These are phyloP conservation scores for Diaprepes abbreviatus DNA, from an alignment of 2,888 invertebrate species.

Conservation along the genomic window DNA sequence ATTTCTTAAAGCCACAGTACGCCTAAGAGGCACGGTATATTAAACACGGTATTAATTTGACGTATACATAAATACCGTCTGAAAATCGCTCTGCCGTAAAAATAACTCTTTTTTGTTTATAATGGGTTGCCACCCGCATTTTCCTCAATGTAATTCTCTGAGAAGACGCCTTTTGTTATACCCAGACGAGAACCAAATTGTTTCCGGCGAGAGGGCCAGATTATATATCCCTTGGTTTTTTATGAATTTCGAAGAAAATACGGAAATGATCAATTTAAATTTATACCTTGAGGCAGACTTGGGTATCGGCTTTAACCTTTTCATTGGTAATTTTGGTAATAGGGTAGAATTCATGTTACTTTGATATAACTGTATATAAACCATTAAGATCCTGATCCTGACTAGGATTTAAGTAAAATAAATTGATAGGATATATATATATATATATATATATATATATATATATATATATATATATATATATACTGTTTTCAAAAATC, in stretches of 20 bases:
- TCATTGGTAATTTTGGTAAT: constrained; percentile 22
- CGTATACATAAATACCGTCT: constrained; percentile 46
- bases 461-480: too few relatives aligned
- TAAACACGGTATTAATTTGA: constrained; percentile 49
- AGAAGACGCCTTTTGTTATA: constrained; percentile 49
- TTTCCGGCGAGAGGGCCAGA: constrained; percentile 46
- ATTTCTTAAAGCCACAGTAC: constrained; percentile 16
- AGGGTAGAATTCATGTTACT: neutral
- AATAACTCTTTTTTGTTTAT: constrained; percentile 49
- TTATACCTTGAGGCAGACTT: constrained; percentile 30
- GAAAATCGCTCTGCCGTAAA: constrained; percentile 45
- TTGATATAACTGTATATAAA: neutral
- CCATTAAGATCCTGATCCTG: neutral
- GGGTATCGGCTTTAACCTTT: constrained; percentile 27
- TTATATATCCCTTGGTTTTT: constrained; percentile 43
- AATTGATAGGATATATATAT: too few relatives aligned
- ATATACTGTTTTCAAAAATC: too few relatives aligned
- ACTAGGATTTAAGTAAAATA: too few relatives aligned
- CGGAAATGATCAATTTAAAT: constrained; percentile 43
- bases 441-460: too few relatives aligned
- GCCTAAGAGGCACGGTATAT: constrained; percentile 43
- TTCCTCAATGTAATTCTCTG: constrained; percentile 48
- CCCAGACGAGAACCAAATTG: constrained; percentile 49
- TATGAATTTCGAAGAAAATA: constrained; percentile 42
- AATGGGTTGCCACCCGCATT: constrained; percentile 50